phyloP scores from a whole-genome alignment of 2,113 vertebrate species.

The Casuarius casuarius region DNA sequence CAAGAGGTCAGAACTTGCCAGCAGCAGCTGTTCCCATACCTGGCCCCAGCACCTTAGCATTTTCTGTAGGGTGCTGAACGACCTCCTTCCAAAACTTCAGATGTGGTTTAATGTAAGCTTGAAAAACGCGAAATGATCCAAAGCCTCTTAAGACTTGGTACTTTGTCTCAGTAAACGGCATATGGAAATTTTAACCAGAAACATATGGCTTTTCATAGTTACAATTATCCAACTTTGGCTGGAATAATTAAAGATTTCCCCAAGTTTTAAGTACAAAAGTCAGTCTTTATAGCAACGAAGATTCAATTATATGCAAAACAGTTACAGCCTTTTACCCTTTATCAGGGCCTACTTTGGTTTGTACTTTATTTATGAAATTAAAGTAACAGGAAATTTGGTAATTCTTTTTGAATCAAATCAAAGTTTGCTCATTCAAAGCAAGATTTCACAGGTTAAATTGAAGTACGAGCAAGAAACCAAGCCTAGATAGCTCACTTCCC shows the following conservation, averaged over 20 bases:
- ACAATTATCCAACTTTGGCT: conserved; percentile 16
- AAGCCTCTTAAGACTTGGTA: background rate
- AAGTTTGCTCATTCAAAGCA: background rate
- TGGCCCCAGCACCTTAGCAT: background rate
- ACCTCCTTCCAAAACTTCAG: background rate
- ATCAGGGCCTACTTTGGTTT: background rate
- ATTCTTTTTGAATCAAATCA: background rate
- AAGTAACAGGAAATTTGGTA: background rate
- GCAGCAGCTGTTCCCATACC: background rate
- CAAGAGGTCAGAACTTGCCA: background rate
- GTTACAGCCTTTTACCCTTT: background rate
- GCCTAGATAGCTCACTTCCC: background rate
- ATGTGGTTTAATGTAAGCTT: background rate
- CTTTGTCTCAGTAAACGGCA: conserved; percentile 18
- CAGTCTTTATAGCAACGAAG: background rate
- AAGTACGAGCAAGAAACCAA: background rate
- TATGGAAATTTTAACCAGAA: conserved; percentile 29
- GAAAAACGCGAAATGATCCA: background rate
- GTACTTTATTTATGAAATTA: background rate
- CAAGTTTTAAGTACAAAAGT: background rate
- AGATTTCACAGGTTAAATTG: background rate
- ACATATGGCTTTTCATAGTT: conserved; percentile 10
- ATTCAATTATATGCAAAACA: background rate
- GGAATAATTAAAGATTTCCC: background rate
- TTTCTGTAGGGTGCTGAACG: background rate